Evolutionary conservation across 2,797 vertebrate genomes (phyloP), one percentile per base, ranked within the genome.

Genomic region (Petrocephalus schoutedeni): DNA sequence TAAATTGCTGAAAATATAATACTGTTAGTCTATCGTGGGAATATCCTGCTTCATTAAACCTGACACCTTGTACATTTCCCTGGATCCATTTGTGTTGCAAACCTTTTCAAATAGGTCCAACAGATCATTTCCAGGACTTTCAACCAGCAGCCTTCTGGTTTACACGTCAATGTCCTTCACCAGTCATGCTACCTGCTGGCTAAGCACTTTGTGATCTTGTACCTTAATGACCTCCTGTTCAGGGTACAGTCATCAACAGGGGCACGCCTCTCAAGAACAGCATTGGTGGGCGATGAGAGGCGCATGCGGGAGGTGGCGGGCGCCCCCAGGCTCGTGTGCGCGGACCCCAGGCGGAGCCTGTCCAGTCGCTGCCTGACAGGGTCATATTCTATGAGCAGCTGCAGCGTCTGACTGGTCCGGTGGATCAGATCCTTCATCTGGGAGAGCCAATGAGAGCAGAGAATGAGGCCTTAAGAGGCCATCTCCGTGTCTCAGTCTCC

Each of bases 311-410:
- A 95, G 1, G 95, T 93, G 49, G 95, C 94, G 0, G 96, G 94
- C 61, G 93, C 92, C 45, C 94, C 95, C 57, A 96, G 85, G 0
- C 10, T 41, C 86, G 93, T 95, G 8, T 94, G 93, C 0, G 93
- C 92, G 1, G 97, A 94, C 59, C 97, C 97, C 90, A 97, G 93
- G 49, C 95, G 95, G 4, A 98, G 96, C 45, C 94, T 93, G 93
- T 97, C 97, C 89, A 98, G 91, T 85, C 95, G 96, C 93, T 97
- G 97, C 2, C 97, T 96, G 91, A 98, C 97, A 0, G 97, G 98
- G 91, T 99, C 97, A 0, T 98, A 98, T 90, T 99, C 98, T 1
- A 99, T 97, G 21, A 99, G 95, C 91, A 99, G 95, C 95, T 99
- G 98, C 77, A 99, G 96, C 0, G 97, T 97, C 91, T 97, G 97